Evolutionary conservation across 2,797 vertebrate genomes (phyloP).

Genomic region (Silurus lanzhouensis): DNA sequence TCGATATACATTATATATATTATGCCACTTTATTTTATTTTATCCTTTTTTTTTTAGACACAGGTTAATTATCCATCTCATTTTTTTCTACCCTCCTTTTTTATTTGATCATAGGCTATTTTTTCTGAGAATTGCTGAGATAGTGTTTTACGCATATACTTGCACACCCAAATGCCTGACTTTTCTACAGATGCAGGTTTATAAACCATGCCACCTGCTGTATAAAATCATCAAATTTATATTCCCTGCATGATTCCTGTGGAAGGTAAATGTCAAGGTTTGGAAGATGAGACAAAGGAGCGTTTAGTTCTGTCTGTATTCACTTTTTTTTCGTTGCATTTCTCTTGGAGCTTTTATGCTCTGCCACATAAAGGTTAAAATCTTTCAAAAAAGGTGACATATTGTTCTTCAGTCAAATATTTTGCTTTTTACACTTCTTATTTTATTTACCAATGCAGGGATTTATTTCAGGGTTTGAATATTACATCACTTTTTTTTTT

Average conservation of each 20-base stretch:
- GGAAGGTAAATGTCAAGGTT: slow-evolving; percentile 22
- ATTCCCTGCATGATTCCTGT: not conserved
- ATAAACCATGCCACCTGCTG: slow-evolving; percentile 4
- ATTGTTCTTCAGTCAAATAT: not conserved
- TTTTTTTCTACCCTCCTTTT: not conserved
- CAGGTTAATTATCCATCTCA: not conserved
- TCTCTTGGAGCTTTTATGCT: not conserved
- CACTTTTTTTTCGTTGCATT: not conserved
- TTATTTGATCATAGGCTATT: not conserved
- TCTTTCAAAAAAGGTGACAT: not conserved
- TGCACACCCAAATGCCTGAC: not conserved
- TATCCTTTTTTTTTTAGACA: not conserved
- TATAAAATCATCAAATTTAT: slow-evolving; percentile 17
- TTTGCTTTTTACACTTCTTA: not conserved
- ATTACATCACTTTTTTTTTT: not conserved
- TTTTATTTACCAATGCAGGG: not conserved
- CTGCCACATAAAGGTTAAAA: slow-evolving; percentile 7
- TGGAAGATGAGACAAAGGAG: not conserved
- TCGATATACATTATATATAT: not conserved
- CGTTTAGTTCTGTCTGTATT: slow-evolving; percentile 7
- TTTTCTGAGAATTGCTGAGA: not conserved
- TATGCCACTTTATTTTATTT: not conserved
- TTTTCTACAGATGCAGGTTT: not conserved
- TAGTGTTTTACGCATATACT: not conserved
- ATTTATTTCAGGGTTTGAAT: not conserved